Evolutionary conservation across 2,797 vertebrate genomes (phyloP), one percentile per base, ranked within the genome.

Genomic region (Manis javanica): DNA sequence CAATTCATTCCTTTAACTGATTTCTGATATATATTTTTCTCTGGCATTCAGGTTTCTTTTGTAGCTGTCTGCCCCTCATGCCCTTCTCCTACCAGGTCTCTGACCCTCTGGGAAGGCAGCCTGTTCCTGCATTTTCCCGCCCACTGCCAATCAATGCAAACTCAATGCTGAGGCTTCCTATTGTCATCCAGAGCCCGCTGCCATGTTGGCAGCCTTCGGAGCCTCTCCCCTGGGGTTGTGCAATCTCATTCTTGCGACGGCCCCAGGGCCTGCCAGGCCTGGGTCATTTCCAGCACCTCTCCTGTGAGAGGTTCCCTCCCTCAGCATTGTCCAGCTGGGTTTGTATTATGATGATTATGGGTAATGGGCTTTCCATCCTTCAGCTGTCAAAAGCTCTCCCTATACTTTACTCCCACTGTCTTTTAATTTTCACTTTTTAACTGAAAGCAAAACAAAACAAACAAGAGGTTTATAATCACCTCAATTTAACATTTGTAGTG

Each of bases 371-470:
- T 98, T 97, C 49, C 82, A 96, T 93, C 97, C 64, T 92, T 90
- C 49, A 66, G 59, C 79, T 98, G 96, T 97, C 95, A 97, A 95
- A 75, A 66, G 90, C 91, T 90, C 85, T 91, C 89, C 79, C 77
- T 66, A 89, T 46, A 93, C 69, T 96, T 94, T 95, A 97, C 95
- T 91, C 96, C 74, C 49, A 95, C 96, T 90, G 94, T 83, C 57
- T 98, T 97, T 96, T 31, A 96, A 94, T 86, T 98, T 97, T 97
- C 94, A 94, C 96, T 97, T 98, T 93, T 96, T 93, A 86, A 90
- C 88, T 68, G 91, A 97, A 96, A 90, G 95, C 94, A 96, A 97
- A 97, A 96, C 84, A 86, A 97, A 97, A 96, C 84, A 97, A 98
- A 97, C 93, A 96, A 93, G 71, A 79, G 93, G 79, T 97, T 97